Evolutionary conservation across 2,888 invertebrate species (phyloP).

Genomic region (Mamestra brassicae): DNA sequence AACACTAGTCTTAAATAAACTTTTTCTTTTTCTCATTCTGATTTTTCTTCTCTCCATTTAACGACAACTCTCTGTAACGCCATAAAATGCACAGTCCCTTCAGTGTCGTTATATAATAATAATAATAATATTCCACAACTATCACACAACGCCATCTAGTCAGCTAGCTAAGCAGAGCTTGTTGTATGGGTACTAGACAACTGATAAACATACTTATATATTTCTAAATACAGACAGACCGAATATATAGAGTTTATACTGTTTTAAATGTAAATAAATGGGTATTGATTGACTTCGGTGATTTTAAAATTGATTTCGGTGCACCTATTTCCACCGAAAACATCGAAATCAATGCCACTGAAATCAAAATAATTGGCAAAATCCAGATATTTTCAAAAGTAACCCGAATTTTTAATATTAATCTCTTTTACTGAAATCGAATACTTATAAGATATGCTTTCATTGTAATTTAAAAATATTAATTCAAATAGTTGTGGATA

Average conservation of each 20-base stretch:
- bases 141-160: no score
- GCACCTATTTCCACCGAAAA: conserved; percentile 3
- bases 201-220: no score
- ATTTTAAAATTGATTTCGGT: conserved; percentile 4
- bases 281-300: conserved; percentile 5
- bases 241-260: no score
- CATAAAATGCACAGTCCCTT: no score
- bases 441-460: conserved; percentile 3
- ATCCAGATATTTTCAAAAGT: not conserved
- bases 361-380: conserved; percentile 5
- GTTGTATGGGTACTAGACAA: no score
- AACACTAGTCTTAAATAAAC: no score
- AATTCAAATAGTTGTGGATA: conserved; percentile 3
- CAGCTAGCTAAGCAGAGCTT: no score
- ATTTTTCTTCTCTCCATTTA: no score
- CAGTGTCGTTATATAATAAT: not conserved
- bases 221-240: no score
- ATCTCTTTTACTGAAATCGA: conserved; percentile 2
- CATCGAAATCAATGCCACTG: not conserved
- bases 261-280: not conserved
- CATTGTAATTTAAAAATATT: conserved; percentile 2
- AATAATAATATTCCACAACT: no score
- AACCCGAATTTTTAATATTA: not conserved
- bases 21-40: no score
- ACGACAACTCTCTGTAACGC: no score